A percentile compares a stretch with the other conserved stretches of the same genome.
Evolutionary conservation across 2,113 vertebrate species (phyloP).

Genomic region (Boleophthalmus pectinirostris): DNA sequence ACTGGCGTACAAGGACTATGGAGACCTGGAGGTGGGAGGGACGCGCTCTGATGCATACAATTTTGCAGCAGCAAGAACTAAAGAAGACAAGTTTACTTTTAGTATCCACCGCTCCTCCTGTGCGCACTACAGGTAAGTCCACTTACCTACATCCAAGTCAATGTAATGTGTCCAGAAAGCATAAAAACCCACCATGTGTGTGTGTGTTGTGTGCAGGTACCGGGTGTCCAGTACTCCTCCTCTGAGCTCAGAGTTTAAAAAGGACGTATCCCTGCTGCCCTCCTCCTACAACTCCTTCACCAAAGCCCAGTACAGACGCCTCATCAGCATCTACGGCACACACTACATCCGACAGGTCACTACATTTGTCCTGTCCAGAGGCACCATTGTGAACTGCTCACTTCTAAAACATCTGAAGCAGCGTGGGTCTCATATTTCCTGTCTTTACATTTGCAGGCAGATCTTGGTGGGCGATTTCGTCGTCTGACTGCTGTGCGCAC

Average conservation of each 20-base stretch:
- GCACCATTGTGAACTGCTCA: too few relatives aligned
- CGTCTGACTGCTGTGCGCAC: conserved; percentile 48
- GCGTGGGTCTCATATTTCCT: too few relatives aligned
- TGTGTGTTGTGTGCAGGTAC: conserved; percentile 8
- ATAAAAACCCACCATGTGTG: too few relatives aligned
- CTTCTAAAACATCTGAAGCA: too few relatives aligned
- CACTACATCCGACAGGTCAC: conserved; percentile 62
- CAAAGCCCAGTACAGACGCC: conserved; percentile 7
- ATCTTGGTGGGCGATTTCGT: conserved; percentile 49
- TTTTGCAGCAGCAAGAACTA: conserved; percentile 1
- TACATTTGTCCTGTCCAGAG: neutral
- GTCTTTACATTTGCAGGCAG: conserved; percentile 19
- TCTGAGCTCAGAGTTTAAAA: conserved; percentile 39
- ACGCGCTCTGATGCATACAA: conserved; percentile 4
- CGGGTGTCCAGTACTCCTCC: neutral
- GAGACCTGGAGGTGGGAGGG: conserved; percentile 9
- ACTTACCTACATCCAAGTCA: neutral
- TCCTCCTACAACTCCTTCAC: conserved; percentile 9
- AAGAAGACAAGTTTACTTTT: conserved; percentile 30
- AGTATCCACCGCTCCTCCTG: conserved; percentile 29
- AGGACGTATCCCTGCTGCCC: conserved; percentile 36
- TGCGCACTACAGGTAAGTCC: conserved; percentile 34
- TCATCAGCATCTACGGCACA: conserved; percentile 64
- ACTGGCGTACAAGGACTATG: neutral
- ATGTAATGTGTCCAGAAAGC: too few relatives aligned